phyloP scores from a whole-genome alignment of 2,113 vertebrate species.

The Speoplatyrhinus poulsoni region DNA sequence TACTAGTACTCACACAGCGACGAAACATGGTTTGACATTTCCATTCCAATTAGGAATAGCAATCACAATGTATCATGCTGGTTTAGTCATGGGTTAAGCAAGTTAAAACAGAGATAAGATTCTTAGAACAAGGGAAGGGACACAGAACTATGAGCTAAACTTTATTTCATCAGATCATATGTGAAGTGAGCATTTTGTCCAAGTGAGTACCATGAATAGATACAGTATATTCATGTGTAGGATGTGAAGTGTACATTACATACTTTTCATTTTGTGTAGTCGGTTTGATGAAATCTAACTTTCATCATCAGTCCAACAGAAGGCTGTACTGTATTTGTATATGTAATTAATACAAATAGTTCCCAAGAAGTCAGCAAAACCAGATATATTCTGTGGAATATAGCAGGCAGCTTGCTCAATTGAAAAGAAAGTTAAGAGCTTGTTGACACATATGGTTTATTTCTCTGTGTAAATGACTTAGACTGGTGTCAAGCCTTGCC shows the following conservation, averaged over 20 bases:
- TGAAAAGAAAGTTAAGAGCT: conserved; percentile 41
- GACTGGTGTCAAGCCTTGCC: conserved; percentile 34
- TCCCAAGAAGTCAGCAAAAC: conserved; percentile 10
- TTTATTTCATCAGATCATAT: too few species aligned
- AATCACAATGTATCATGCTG: conserved; percentile 40
- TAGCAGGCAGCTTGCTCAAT: conserved; percentile 44
- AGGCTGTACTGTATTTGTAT: not conserved
- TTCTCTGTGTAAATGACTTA: conserved; percentile 57
- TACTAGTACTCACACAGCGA: too few species aligned
- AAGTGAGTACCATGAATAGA: too few species aligned
- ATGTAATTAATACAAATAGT: not conserved
- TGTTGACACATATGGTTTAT: conserved; percentile 65
- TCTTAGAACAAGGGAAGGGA: conserved; percentile 1
- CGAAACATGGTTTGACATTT: too few species aligned
- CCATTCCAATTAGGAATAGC: conserved; percentile 48
- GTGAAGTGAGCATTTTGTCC: too few species aligned
- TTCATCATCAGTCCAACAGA: too few species aligned
- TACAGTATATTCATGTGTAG: too few species aligned
- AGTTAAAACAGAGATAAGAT: conserved; percentile 4
- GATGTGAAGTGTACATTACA: too few species aligned
- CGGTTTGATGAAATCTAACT: too few species aligned
- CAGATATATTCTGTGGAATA: conserved; percentile 41
- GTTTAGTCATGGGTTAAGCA: conserved; percentile 44
- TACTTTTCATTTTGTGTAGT: too few species aligned
- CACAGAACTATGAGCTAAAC: too few species aligned